phyloP scores from a whole-genome alignment of 1,140 invertebrate species.

The Procambarus virginalis region DNA sequence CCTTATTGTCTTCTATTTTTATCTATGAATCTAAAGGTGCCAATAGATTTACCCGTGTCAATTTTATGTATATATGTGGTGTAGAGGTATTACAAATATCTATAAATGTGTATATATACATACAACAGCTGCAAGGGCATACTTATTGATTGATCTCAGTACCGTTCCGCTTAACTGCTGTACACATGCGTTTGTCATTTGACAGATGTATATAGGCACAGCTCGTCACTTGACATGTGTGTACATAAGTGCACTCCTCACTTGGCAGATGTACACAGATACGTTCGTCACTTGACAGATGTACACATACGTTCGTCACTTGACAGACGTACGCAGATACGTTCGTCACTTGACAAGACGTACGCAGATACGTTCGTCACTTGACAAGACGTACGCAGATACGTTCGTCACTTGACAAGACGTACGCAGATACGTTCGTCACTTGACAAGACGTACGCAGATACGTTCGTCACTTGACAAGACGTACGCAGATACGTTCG shows the following conservation, averaged over 20 bases:
- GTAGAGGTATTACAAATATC: not conserved
- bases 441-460: no score
- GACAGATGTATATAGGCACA: no score
- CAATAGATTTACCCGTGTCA: constrained; percentile 5
- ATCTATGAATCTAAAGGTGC: constrained; percentile 21
- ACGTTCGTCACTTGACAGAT: no score
- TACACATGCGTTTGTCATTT: not conserved
- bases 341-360: not conserved
- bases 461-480: no score
- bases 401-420: no score
- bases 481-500: not conserved
- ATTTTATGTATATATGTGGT: constrained; percentile 23
- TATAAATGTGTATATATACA: constrained; percentile 2
- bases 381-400: no score
- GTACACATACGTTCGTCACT: no score
- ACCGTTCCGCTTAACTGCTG: not conserved
- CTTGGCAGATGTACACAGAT: no score
- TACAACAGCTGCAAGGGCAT: constrained; percentile 12
- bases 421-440: no score
- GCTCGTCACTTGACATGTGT: no score
- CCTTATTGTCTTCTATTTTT: not conserved
- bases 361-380: not conserved
- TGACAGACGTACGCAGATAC: no score
- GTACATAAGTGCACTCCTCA: no score
- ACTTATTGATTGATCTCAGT: constrained; percentile 29